phyloP scores from a whole-genome alignment of 2,113 vertebrate species.

The Meriones unguiculatus region DNA sequence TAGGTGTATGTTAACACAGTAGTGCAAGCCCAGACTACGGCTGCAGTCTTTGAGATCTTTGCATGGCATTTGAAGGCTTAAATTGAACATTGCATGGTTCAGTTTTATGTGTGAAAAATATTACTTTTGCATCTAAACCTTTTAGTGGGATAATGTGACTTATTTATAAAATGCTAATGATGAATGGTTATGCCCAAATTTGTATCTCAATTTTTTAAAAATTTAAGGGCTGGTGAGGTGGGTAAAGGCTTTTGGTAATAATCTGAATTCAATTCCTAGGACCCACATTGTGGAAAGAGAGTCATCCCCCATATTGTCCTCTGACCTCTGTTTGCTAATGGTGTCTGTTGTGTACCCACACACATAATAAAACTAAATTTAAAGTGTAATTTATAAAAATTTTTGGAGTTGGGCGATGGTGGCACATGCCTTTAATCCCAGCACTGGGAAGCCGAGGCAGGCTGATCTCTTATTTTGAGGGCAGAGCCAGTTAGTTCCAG shows the following conservation, averaged over 20 bases:
- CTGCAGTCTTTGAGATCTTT: not conserved
- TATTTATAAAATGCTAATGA: not conserved
- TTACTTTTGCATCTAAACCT: not conserved
- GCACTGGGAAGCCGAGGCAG: not conserved
- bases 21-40: not conserved
- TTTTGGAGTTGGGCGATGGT: not conserved
- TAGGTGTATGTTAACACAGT: slow-evolving; percentile 76
- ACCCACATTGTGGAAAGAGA: not conserved
- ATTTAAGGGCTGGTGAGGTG: not conserved
- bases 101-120: not conserved
- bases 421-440: not conserved
- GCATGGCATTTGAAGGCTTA: not conserved
- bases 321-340: not conserved
- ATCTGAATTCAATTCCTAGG: not conserved
- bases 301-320: not conserved
- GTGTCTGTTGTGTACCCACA: not conserved
- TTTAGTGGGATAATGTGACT: not conserved
- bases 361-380: not conserved
- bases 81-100: not conserved
- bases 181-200: not conserved
- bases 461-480: not conserved
- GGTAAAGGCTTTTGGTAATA: not conserved
- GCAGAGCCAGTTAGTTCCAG: not conserved
- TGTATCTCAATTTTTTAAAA: not conserved
- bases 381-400: not conserved